Evolutionary conservation across 1,140 invertebrate genomes (phyloP).

Genomic region (Proctacanthus coquilletti): DNA sequence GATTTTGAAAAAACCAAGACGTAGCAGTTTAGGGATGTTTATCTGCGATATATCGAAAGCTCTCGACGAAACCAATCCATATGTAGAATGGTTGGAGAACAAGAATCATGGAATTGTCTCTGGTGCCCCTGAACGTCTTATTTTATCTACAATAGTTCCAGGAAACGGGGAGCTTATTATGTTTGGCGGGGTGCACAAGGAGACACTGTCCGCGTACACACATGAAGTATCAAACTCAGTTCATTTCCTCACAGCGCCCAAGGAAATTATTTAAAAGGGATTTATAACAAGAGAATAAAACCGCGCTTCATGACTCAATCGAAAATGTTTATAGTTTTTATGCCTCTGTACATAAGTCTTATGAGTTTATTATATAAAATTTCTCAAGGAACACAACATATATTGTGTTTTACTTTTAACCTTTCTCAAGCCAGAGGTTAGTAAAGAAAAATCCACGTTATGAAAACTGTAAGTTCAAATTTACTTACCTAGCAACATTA

Average conservation of each 20-base stretch:
- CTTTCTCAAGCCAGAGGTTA: too few species aligned
- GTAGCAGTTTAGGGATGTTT: constrained; percentile 61
- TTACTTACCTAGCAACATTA: too few species aligned
- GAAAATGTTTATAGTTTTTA: too few species aligned
- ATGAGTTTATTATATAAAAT: too few species aligned
- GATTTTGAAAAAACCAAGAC: constrained; percentile 13
- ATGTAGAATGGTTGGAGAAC: constrained; percentile 61
- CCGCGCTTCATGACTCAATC: too few species aligned
- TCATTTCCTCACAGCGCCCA: constrained; percentile 60
- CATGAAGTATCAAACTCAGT: constrained; percentile 62
- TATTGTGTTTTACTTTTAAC: too few species aligned
- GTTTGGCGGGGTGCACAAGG: constrained; percentile 84
- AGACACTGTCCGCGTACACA: constrained; percentile 36
- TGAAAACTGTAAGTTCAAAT: too few species aligned
- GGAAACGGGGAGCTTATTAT: constrained; percentile 85
- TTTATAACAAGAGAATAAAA: too few species aligned
- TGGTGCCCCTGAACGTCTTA: constrained; percentile 70
- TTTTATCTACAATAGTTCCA: constrained; percentile 75
- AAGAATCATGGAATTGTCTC: constrained; percentile 39
- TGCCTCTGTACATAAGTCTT: too few species aligned
- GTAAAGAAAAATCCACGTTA: too few species aligned
- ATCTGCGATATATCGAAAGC: constrained; percentile 71
- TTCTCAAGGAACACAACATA: too few species aligned
- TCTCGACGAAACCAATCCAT: constrained; percentile 35
- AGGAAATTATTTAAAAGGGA: constrained; percentile 54